Conservation (phyloP, 2,113 vertebrate species). For the Leptobrachium ailaonicum region DNA sequence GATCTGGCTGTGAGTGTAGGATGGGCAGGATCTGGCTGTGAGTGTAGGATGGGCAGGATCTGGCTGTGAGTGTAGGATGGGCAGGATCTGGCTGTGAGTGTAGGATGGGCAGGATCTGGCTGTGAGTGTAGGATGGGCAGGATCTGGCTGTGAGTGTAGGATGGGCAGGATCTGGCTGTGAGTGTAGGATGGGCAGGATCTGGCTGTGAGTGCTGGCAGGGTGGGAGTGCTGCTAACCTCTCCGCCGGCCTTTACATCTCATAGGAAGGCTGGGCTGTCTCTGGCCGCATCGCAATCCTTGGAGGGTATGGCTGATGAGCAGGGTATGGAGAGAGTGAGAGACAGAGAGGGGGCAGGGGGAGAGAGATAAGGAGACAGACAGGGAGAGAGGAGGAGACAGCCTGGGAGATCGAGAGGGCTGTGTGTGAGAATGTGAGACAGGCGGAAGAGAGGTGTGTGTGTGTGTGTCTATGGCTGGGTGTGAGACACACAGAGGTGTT, state of each 20-base stretch:
- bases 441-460: not conserved
- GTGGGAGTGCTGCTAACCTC: constrained; percentile 23
- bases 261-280: constrained; percentile 16
- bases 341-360: constrained; percentile 7
- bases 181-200: too few relatives aligned
- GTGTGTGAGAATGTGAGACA: constrained; percentile 18
- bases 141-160: too few relatives aligned
- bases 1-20: too few relatives aligned
- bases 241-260: not conserved
- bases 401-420: constrained; percentile 8
- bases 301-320: constrained; percentile 16
- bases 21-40: too few relatives aligned
- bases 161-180: too few relatives aligned
- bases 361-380: not conserved
- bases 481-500: too few relatives aligned
- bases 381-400: constrained; percentile 11
- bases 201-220: not conserved
- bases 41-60: too few relatives aligned
- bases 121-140: too few relatives aligned
- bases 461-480: not conserved
- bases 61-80: too few relatives aligned
- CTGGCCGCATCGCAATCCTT: not conserved
- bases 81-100: too few relatives aligned
- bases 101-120: too few relatives aligned
- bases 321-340: constrained; percentile 5